These are phyloP conservation scores for Linyphia triangularis DNA, from an alignment of 2,888 invertebrate species.

Conservation along the genomic window DNA sequence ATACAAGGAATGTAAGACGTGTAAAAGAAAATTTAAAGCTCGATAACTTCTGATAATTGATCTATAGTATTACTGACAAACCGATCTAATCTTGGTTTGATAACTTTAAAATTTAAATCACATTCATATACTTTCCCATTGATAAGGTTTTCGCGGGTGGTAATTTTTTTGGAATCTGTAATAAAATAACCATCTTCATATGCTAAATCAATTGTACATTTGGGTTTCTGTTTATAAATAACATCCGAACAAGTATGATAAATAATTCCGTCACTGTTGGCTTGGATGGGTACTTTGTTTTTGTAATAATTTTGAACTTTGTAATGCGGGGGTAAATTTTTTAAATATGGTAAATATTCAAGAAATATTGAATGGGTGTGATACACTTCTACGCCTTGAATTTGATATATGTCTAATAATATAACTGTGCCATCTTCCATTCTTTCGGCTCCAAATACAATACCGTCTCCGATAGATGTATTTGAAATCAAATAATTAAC, in stretches of 20 bases:
- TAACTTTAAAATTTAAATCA: constrained; percentile 14
- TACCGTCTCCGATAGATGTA: constrained; percentile 22
- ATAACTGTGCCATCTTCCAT: constrained; percentile 2
- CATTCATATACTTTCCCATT: constrained; percentile 27
- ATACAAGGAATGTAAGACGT: constrained; percentile 8
- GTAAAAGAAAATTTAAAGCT: constrained; percentile 4
- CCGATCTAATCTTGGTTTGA: constrained; percentile 11
- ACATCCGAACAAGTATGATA: not conserved
- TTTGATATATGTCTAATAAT: constrained; percentile 29
- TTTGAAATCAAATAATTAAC: not conserved
- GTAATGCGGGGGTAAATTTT: constrained; percentile 8
- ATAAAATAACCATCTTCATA: constrained; percentile 31
- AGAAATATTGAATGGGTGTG: not conserved
- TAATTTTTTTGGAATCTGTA: constrained; percentile 5
- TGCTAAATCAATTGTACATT: constrained; percentile 15
- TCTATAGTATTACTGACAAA: constrained; percentile 11
- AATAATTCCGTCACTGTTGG: not conserved
- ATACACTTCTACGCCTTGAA: not conserved
- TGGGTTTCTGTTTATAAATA: constrained; percentile 4
- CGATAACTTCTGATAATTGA: not conserved
- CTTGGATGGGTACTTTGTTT: not conserved
- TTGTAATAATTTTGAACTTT: constrained; percentile 20
- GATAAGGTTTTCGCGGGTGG: not conserved
- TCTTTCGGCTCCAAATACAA: constrained; percentile 37
- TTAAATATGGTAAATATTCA: not conserved